Conservation (phyloP, 2,888 invertebrate genomes). For the Andricus curvator region DNA sequence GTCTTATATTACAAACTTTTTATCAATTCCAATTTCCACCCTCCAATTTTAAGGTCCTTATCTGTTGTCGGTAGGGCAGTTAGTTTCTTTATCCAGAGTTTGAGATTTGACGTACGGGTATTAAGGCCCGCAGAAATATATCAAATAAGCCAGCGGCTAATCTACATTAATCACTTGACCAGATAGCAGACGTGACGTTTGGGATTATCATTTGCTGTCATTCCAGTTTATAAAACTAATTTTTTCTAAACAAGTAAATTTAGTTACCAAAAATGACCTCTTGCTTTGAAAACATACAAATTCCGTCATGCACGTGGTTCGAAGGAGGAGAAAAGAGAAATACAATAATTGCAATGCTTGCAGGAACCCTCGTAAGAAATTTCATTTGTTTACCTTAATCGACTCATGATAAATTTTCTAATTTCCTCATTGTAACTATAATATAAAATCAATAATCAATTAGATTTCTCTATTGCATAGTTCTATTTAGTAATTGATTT, state of each 20-base stretch:
- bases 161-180: no score
- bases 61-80: background rate
- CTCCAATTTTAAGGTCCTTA: background rate
- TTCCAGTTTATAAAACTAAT: conserved; percentile 8
- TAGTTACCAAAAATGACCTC: conserved; percentile 77
- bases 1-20: background rate
- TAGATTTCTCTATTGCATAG: background rate
- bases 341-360: conserved; percentile 89
- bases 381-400: conserved; percentile 17
- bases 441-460: background rate
- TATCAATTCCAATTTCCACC: background rate
- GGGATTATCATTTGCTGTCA: background rate
- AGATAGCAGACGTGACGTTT: no score
- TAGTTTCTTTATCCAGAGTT: background rate
- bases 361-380: conserved; percentile 90
- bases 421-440: background rate
- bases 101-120: background rate
- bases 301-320: conserved; percentile 90
- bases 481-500: background rate
- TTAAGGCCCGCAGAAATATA: background rate
- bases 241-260: background rate
- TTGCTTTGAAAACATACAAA: conserved; percentile 87
- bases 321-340: conserved; percentile 93
- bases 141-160: background rate
- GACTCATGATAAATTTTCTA: background rate